Base-by-base conservation (phyloP, 2,113 vertebrate species). In the Alouatta palliata region DNA sequence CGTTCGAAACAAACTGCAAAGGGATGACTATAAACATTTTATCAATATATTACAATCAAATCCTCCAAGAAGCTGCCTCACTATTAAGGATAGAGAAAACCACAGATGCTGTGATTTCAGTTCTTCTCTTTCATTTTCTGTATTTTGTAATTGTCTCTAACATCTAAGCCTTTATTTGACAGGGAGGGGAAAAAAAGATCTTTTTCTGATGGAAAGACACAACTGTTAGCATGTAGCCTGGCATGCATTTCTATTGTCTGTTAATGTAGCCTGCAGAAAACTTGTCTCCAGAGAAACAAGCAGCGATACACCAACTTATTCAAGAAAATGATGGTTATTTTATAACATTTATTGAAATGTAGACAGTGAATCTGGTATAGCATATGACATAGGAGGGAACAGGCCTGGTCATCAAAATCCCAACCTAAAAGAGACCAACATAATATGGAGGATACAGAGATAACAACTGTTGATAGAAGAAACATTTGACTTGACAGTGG, bases 71-170 rank as follows among this genome's bases (percentile, higher is more conserved):
- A 93, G 86, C 90, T 80, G 86, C 83, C 83, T 95, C 77, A 40
- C 47, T 83, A 87, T 66, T 27, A 93, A 94, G 56, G 68, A 92
- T 0, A 56, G 43, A 92, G 88, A 95, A 97, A 92, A 91, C 93
- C 47, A 8, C 77, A 93, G 61, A n/a, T 87, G 73, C 85, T 89
- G 43, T 88, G 70, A 89, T 95, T 93, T 96, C 58, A 94, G 84
- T 90, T 96, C 49, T 95, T 97, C 81, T 96, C 87, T 84, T 84
- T 86, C 86, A 85, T 90, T 94, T 96, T 93, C 91, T 84, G 20
- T 83, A 54, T 96, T 97, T 97, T 93, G 47, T 35, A 56, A 93
- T 95, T 94, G 96, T 95, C 83, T 79, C 80, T 88, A 94, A 94
- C 94, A 90, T 85, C 58, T 91, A 96, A 93, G 30, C 54, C 96